Evolutionary conservation across 2,113 vertebrate species (phyloP).

Genomic region (Electrona antarctica): DNA sequence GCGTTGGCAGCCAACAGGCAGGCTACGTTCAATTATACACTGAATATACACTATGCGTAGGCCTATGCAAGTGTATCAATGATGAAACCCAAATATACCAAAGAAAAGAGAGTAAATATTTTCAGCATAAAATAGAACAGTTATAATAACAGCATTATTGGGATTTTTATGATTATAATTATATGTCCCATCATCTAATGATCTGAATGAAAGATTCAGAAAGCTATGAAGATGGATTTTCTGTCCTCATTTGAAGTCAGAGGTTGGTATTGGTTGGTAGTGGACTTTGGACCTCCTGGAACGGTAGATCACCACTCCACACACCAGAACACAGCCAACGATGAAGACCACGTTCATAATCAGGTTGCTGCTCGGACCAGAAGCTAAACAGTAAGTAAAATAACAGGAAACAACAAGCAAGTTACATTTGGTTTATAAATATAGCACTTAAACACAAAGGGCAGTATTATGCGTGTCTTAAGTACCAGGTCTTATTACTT

Average conservation of each 20-base stretch:
- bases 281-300: slow-evolving; percentile 11
- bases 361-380: slow-evolving; percentile 13
- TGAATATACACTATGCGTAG: too few species aligned
- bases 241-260: slow-evolving; percentile 9
- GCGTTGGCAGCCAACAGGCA: too few species aligned
- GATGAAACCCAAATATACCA: too few species aligned
- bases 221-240: neutral
- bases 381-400: neutral
- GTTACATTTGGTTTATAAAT: neutral
- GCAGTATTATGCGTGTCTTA: too few species aligned
- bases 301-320: slow-evolving; percentile 35
- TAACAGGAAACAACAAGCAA: neutral
- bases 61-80: too few species aligned
- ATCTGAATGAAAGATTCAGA: neutral
- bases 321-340: slow-evolving; percentile 28
- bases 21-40: too few species aligned
- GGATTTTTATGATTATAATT: too few species aligned
- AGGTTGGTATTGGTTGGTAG: slow-evolving; percentile 31
- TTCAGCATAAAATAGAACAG: too few species aligned
- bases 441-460: too few species aligned
- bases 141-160: too few species aligned
- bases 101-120: too few species aligned
- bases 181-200: neutral
- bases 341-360: slow-evolving; percentile 37
- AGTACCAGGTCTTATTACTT: too few species aligned